Evolutionary conservation across 2,113 vertebrate genomes (phyloP), one percentile per base, ranked within the genome.

Genomic region (Diglossa brunneiventris): DNA sequence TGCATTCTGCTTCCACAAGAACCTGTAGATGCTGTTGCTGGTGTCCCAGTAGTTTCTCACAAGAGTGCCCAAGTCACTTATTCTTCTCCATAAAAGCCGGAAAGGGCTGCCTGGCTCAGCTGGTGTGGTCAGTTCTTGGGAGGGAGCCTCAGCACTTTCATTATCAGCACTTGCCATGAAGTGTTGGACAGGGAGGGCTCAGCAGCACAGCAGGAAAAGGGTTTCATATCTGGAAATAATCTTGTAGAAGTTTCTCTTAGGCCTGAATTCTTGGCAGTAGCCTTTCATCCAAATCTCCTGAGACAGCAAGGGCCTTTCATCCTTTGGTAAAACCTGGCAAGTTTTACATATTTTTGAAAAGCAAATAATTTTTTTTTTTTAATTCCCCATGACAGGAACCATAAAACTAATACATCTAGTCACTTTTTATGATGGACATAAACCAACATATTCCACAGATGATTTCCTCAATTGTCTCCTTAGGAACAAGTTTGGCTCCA

Each of bases 71-170:
- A 83, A 93, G 94, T 95, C 92, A 72, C 79, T 92, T 41, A 96
- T 97, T 95, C 93, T 93, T 92, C 86, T 90, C 86, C 95, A 97
- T 96, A 97, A 96, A 97, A 58, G 95, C 93, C 80, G 95, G 96
- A 97, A 97, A 95, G 72, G 93, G 39, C 92, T 90, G 95, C 93
- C 73, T 94, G 90, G 92, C 94, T 94, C 93, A 79, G 93, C 95
- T 96, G 94, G 7, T 68, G 80, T 56, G 53, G 69, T 49, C 8
- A 53, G 21, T n/a, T 85, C 73, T 75, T 83, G 92, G 95, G 88
- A 95, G 77, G 90, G 95, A 94, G 52, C 83, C 92, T 69, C 81
- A 7, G 90, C 3, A 13, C 92, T 93, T 81, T 42, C 92, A 95
- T 96, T 96, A 95, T 97, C 96, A 96, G 95, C 88, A 93, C 10